Conservation (phyloP, 2,888 invertebrate genomes). For the Metellina segmentata region DNA sequence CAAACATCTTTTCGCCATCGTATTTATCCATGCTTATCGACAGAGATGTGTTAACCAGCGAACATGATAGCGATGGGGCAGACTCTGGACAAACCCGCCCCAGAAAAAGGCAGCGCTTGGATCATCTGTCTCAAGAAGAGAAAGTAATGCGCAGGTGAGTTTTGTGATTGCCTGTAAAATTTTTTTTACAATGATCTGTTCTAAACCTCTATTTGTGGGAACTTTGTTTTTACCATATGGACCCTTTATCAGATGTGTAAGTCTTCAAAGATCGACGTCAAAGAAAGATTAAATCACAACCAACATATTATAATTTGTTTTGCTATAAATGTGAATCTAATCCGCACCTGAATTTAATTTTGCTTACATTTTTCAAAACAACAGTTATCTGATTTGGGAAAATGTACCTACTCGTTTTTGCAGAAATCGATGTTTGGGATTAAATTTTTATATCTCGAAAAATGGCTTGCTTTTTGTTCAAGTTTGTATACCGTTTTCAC, state of each 20-base stretch:
- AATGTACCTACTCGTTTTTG: not conserved
- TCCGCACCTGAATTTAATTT: not conserved
- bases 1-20: conserved; percentile 19
- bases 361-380: not conserved
- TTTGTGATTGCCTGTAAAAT: not conserved
- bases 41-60: conserved; percentile 36
- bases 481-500: too few species aligned
- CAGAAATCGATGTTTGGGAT: too few species aligned
- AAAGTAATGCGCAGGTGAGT: conserved; percentile 93
- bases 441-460: too few species aligned
- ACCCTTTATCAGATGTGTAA: not conserved
- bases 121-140: conserved; percentile 92
- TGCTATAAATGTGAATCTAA: too few species aligned
- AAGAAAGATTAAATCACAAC: not conserved
- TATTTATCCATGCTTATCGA: conserved; percentile 53
- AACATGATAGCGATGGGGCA: conserved; percentile 63
- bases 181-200: not conserved
- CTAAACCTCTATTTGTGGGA: not conserved
- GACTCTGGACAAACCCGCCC: conserved; percentile 79
- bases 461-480: too few species aligned
- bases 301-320: not conserved
- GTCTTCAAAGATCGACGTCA: not conserved
- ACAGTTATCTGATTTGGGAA: not conserved
- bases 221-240: not conserved
- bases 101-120: conserved; percentile 87